Base-by-base conservation (phyloP, 2,113 vertebrate species). In the Gobio gobio region DNA sequence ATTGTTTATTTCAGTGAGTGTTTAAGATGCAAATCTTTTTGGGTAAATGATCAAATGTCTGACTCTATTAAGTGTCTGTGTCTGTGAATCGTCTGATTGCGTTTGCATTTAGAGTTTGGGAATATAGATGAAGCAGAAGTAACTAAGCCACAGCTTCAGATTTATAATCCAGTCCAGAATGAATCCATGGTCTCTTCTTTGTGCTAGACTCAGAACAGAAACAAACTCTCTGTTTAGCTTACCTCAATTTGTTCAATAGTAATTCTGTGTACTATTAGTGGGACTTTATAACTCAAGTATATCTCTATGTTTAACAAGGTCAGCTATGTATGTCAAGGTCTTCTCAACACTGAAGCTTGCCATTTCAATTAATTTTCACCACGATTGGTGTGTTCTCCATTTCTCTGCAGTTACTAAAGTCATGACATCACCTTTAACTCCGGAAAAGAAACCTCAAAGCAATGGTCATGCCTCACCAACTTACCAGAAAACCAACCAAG, bases 371-470 rank as follows among this genome's bases (percentile, higher is more conserved):
- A 54, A 16, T 12, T 68, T 64, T 81, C 45, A 26, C 29, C 22
- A 49, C 47, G 14, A 10, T 18, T 51, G 76, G 14, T 88, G 61
- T 87, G 75, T 59, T 87, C 72, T 75, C 20, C 84, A 59, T 82
- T 85, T 29, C 61, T 47, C 43, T 3, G 75, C 72, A 94, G 94
- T 85, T 79, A 90, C 85, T 78, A 91, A 94, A 89, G 90, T 87
- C 74, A 93, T 93, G 92, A 74, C 90, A 6, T 84, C 91, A 0
- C 91, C 93, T n/a, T 91, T 91, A 85, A 86, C 91, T 81, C 86
- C 90, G 49, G 94, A 95, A n/a, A 94, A 92, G 89, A 94, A 86
- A 89, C 89, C 85, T 63, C 91, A 90, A 1, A 92, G 90, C 75
- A 93, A 93, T 43, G 86, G 90, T 61, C 91, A 91, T 82, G 82